These are phyloP conservation scores for Coracopsis vasa DNA, from an alignment of 2,113 vertebrate genomes.

Conservation along the genomic window DNA sequence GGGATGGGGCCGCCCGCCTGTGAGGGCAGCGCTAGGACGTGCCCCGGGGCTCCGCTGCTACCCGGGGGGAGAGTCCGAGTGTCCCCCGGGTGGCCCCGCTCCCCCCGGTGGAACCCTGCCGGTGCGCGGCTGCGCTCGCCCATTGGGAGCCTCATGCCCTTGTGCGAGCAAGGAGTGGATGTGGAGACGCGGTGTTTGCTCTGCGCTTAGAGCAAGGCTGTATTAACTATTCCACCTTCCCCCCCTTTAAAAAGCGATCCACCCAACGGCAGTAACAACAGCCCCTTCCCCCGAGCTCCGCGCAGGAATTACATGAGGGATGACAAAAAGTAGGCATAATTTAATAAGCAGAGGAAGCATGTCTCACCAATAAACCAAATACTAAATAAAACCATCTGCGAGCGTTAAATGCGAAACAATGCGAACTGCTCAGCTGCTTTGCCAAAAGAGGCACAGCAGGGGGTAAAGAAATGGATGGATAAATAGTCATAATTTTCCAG, in stretches of 20 bases:
- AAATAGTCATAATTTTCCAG: constrained; percentile 20
- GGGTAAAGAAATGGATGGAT: background rate
- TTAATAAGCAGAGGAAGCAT: constrained; percentile 28
- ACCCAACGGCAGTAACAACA: background rate
- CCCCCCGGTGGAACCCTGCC: background rate
- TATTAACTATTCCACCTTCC: background rate
- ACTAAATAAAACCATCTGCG: constrained; percentile 40
- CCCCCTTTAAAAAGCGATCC: background rate
- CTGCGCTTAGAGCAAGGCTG: background rate
- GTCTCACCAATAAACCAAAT: constrained; percentile 38
- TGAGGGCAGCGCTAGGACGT: background rate
- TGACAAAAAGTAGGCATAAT: constrained; percentile 11
- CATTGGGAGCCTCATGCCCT: background rate
- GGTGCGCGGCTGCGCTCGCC: background rate
- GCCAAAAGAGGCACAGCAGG: constrained; percentile 5
- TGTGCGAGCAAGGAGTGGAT: background rate
- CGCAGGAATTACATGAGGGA: background rate
- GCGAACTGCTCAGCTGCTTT: background rate
- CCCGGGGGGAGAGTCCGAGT: background rate
- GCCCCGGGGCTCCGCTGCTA: background rate
- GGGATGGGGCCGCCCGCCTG: background rate
- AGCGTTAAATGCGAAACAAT: constrained; percentile 15
- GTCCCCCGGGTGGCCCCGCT: background rate
- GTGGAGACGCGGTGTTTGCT: background rate
- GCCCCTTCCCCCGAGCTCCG: background rate